Conservation (phyloP, 2,888 invertebrate species). For the Digitonthophagus gazella region DNA sequence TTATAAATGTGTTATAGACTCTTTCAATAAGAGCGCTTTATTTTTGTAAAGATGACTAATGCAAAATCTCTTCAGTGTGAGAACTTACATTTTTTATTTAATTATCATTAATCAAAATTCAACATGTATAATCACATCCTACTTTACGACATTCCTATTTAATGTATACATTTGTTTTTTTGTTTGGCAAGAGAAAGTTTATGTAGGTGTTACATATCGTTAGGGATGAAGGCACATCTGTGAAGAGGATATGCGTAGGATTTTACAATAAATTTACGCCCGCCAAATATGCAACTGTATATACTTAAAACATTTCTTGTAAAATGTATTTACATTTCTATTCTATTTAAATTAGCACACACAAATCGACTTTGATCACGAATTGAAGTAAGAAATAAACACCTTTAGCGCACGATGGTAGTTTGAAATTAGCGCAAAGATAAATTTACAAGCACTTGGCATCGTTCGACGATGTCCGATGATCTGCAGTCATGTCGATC, state of each 20-base stretch:
- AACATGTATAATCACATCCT: neutral
- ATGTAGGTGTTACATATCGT: neutral
- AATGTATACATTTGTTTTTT: neutral
- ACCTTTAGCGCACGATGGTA: neutral
- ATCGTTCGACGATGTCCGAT: conserved; percentile 27
- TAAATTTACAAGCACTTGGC: neutral
- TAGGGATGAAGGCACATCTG: neutral
- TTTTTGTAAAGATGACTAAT: too few relatives aligned
- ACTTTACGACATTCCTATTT: neutral
- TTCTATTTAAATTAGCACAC: too few relatives aligned
- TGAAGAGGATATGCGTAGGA: neutral
- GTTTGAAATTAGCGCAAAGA: neutral
- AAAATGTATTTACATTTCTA: too few relatives aligned
- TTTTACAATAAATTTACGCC: neutral
- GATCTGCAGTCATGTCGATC: conserved; percentile 33
- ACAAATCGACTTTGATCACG: too few relatives aligned
- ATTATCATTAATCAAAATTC: neutral
- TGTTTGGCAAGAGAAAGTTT: neutral
- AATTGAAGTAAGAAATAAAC: neutral
- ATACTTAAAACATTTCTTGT: too few relatives aligned
- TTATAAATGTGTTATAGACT: too few relatives aligned
- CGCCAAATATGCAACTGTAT: too few relatives aligned
- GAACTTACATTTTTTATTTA: too few relatives aligned
- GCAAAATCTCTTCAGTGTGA: too few relatives aligned
- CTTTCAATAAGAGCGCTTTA: too few relatives aligned